phyloP scores from a whole-genome alignment of 2,888 invertebrate genomes.

The Spodoptera picta region DNA sequence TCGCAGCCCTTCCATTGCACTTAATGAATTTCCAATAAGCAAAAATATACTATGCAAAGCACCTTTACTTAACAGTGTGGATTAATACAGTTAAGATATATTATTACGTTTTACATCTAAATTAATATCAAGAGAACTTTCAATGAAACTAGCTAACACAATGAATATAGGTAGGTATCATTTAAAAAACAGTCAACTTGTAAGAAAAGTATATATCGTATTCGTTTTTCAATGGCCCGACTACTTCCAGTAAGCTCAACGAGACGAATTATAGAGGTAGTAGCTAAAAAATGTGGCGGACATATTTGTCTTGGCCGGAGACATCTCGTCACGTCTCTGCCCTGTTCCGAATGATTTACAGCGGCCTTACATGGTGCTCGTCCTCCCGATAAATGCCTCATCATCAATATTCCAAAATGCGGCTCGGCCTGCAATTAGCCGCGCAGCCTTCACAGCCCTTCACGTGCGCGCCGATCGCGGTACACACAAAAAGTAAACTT shows the following conservation, averaged over 20 bases:
- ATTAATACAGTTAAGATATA: background rate
- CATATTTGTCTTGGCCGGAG: slow-evolving; percentile 84
- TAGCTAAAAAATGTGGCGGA: slow-evolving; percentile 80
- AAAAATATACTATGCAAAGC: slow-evolving; percentile 58
- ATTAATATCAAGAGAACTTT: background rate
- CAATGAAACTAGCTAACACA: slow-evolving; percentile 25
- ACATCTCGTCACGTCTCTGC: slow-evolving; percentile 86
- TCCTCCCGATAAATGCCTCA: slow-evolving; percentile 87
- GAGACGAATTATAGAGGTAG: slow-evolving; percentile 80
- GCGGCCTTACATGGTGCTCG: slow-evolving; percentile 84
- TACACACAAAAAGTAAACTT: slow-evolving; percentile 78
- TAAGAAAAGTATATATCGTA: slow-evolving; percentile 59
- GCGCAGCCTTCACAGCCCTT: slow-evolving; percentile 85
- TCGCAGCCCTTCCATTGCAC: slow-evolving; percentile 69
- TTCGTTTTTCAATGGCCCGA: slow-evolving; percentile 66
- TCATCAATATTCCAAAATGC: slow-evolving; percentile 89
- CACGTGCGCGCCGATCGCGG: slow-evolving; percentile 77
- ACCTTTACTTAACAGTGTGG: background rate
- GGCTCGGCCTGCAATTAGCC: slow-evolving; percentile 86
- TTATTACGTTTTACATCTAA: background rate
- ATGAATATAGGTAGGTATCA: slow-evolving; percentile 9
- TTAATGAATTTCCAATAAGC: slow-evolving; percentile 78
- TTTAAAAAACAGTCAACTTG: slow-evolving; percentile 47
- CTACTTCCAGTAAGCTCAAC: slow-evolving; percentile 72
- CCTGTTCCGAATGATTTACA: slow-evolving; percentile 86